These are phyloP conservation scores for Rhagoletis pomonella DNA, from an alignment of 1,140 invertebrate genomes.

Conservation along the genomic window DNA sequence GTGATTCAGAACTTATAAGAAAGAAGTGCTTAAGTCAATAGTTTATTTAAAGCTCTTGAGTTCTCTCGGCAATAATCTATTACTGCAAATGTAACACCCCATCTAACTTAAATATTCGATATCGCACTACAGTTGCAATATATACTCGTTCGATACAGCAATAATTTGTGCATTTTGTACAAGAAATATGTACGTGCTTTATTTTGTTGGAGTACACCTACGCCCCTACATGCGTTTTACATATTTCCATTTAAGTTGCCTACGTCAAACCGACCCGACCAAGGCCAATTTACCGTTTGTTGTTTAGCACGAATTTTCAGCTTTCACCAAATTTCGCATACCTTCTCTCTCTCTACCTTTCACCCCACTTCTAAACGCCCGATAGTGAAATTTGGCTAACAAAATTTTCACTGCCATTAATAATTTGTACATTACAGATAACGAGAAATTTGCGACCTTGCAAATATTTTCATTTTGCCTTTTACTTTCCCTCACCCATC, in stretches of 20 bases:
- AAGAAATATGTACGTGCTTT: too few species aligned
- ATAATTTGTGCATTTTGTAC: too few species aligned
- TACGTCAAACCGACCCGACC: background rate
- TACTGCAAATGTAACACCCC: too few species aligned
- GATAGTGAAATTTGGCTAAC: background rate
- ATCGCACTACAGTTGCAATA: too few species aligned
- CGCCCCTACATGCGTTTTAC: background rate
- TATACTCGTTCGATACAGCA: too few species aligned
- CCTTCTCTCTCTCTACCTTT: background rate
- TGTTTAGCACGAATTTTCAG: constrained; percentile 27
- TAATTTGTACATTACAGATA: background rate
- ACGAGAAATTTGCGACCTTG: constrained; percentile 17
- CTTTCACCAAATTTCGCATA: constrained; percentile 1
- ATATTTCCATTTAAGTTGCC: background rate
- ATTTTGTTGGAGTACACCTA: too few species aligned
- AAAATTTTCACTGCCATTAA: constrained; percentile 27
- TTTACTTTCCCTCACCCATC: background rate
- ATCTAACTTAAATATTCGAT: too few species aligned
- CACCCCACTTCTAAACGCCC: background rate
- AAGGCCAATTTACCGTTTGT: constrained; percentile 20
- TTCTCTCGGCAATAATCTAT: too few species aligned
- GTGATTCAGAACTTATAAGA: too few species aligned
- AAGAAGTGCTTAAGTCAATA: too few species aligned
- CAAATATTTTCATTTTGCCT: background rate
- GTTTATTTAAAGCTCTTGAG: too few species aligned